Conservation (phyloP, 2,113 vertebrate genomes). For the Buteo buteo region DNA sequence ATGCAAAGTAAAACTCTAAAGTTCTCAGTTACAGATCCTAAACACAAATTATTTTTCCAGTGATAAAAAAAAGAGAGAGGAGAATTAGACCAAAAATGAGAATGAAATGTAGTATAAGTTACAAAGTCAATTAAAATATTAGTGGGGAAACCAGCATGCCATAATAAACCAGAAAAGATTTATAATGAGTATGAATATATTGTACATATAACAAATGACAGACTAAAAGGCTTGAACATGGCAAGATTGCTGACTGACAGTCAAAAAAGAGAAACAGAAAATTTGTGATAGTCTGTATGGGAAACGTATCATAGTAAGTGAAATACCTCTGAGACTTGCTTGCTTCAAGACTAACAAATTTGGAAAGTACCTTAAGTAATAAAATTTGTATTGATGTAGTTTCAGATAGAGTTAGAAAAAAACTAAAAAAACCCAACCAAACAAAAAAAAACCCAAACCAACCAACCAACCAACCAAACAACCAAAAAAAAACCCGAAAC, state of each 20-base stretch:
- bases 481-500: neutral
- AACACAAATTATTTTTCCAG: slow-evolving; percentile 21
- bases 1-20: slow-evolving; percentile 40
- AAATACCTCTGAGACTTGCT: neutral
- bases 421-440: neutral
- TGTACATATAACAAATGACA: neutral
- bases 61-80: neutral
- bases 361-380: neutral
- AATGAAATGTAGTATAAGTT: neutral
- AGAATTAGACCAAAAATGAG: neutral
- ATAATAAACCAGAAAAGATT: neutral
- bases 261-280: neutral
- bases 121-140: neutral
- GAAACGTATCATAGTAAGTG: neutral
- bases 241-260: neutral
- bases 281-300: neutral
- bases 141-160: neutral
- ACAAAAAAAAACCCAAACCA: too few species aligned
- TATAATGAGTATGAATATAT: neutral
- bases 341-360: neutral
- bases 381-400: neutral
- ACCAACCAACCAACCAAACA: too few species aligned
- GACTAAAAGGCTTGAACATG: neutral
- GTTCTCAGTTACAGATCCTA: slow-evolving; percentile 40
- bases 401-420: neutral